Evolutionary conservation across 2,113 vertebrate genomes (phyloP), one percentile per base, ranked within the genome.

Genomic region (Menura novaehollandiae): DNA sequence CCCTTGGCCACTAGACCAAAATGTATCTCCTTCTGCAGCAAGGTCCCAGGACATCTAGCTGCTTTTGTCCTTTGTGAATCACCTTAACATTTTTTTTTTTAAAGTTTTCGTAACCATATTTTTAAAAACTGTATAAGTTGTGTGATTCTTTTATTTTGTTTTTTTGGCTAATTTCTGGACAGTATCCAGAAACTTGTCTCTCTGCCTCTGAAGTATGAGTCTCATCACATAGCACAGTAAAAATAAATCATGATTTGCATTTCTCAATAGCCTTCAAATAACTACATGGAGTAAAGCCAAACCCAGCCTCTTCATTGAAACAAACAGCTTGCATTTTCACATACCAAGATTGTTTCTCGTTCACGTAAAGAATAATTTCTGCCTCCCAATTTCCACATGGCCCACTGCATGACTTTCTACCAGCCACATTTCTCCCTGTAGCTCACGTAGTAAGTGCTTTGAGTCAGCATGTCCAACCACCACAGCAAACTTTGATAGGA

Each of bases 391-490:
- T 91, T 91, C 77, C 80, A 52, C n/a, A 39, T 16, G 46, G 41
- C 49, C 60, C 68, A 77, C 71, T 75, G 51, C 19, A 9, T 30
- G 22, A 67, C 56, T 46, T 63, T 28, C 15, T 33, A 41, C 73
- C 58, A 53, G 91, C 47, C 73, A 78, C 32, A 39, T 73, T 85
- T 89, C 58, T 74, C 73, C 71, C 90, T 43, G 62, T 74, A 20
- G 79, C 94, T 97, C 97, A 97, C 79, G 51, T 95, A 97, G 82
- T 79, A 49, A 89, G 37, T 43, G 24, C 66, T 89, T 63, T 97
- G 93, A 98, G 93, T 97, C 98, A 98, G 96, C 96, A 90, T 4
- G 26, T 87, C 85, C 76, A 91, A 62, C 91, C 73, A 93, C 95
- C 85, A 85, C 59, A 80, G 51, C 23, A 69, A 81, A 89, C 72